Evolutionary conservation across 2,113 vertebrate genomes (phyloP).

Genomic region (Toxotes chatareus): DNA sequence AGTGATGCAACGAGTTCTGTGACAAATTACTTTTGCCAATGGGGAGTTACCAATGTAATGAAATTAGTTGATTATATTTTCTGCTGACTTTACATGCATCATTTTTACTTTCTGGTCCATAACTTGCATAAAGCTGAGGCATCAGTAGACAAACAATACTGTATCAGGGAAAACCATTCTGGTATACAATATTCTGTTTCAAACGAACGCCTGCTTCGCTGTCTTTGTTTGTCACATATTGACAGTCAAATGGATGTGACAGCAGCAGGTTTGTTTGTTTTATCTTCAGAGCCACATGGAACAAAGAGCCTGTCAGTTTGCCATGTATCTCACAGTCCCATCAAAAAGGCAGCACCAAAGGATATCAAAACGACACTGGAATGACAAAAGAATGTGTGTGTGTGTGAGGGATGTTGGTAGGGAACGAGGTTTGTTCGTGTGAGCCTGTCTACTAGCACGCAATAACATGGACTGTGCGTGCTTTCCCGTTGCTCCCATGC

Average conservation of each 20-base stretch:
- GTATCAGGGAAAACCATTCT: background rate
- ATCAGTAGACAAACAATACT: background rate
- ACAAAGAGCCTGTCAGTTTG: conserved; percentile 8
- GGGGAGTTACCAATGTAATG: background rate
- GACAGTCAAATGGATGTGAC: background rate
- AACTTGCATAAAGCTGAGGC: background rate
- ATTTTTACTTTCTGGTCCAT: background rate
- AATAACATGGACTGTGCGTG: background rate
- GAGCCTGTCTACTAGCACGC: background rate
- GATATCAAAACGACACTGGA: background rate
- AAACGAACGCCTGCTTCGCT: background rate
- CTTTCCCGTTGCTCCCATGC: conserved; percentile 16
- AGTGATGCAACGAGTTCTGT: background rate
- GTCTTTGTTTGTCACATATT: background rate
- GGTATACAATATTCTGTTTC: background rate
- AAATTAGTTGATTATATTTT: background rate
- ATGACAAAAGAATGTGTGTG: background rate
- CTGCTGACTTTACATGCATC: background rate
- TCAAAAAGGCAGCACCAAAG: conserved; percentile 19
- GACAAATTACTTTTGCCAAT: background rate
- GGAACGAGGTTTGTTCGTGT: background rate
- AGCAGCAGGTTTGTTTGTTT: conserved; percentile 25
- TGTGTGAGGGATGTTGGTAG: background rate
- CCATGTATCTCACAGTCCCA: background rate
- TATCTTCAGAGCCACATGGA: background rate